Conservation (phyloP, 2,797 vertebrate genomes). For the Acanthiza pusilla region DNA sequence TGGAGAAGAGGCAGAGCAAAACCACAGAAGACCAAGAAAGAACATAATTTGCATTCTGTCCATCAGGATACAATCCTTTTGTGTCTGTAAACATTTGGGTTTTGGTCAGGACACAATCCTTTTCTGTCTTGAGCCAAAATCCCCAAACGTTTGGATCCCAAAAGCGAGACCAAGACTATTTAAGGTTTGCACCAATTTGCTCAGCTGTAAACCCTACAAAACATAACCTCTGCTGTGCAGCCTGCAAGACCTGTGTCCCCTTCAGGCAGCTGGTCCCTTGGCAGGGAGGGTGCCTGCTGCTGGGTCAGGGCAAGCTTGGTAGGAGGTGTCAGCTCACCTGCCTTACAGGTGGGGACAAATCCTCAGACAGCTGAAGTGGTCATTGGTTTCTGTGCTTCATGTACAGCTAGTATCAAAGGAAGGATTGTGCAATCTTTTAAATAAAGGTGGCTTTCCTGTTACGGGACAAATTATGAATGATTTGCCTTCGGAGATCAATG, state of each 20-base stretch:
- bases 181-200: background rate
- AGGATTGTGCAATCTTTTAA: background rate
- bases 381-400: background rate
- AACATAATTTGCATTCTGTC: background rate
- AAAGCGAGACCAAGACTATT: background rate
- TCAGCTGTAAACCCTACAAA: background rate
- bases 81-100: background rate
- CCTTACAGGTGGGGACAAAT: background rate
- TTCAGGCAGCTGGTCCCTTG: background rate
- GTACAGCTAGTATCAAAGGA: background rate
- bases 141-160: background rate
- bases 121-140: background rate
- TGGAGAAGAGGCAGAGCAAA: background rate
- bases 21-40: background rate
- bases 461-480: fast-evolving
- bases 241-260: background rate
- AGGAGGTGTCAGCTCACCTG: background rate
- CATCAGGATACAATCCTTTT: background rate
- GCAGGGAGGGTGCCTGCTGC: background rate
- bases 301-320: background rate
- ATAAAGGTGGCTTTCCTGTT: background rate
- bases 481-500: background rate
- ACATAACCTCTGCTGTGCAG: background rate
- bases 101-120: background rate
- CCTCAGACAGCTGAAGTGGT: background rate